These are phyloP conservation scores for Pocillopora damicornis DNA, from an alignment of 64 coral and sea anemone genomes.

Conservation along the genomic window DNA sequence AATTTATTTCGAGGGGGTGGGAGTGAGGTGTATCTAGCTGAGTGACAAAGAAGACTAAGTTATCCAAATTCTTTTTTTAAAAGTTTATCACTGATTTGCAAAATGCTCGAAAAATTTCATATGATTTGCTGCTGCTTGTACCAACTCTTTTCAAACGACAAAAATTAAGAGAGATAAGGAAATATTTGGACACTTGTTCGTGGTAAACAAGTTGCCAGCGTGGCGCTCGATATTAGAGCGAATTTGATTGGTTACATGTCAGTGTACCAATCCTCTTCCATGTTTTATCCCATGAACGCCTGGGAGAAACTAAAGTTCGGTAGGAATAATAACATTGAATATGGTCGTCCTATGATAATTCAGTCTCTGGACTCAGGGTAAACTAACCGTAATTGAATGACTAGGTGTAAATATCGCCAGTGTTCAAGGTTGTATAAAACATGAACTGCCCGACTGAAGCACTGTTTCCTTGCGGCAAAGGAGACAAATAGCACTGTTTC, in stretches of 20 bases:
- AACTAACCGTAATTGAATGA: background rate
- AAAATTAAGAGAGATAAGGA: background rate
- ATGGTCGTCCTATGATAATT: background rate
- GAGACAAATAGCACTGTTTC: background rate
- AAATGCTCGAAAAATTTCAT: background rate
- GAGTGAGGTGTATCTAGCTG: background rate
- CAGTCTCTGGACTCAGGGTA: background rate
- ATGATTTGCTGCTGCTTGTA: background rate
- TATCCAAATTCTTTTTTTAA: too few species aligned
- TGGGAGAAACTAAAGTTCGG: slow-evolving; percentile 35
- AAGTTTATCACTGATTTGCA: too few species aligned
- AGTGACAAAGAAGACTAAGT: background rate
- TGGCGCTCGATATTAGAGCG: slow-evolving; percentile 48
- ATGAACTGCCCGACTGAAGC: background rate
- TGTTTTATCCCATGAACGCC: slow-evolving; percentile 23
- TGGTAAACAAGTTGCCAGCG: slow-evolving; percentile 46
- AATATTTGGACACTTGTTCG: background rate
- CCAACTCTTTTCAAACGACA: background rate
- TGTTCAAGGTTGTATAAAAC: background rate
- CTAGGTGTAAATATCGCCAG: background rate
- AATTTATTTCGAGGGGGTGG: background rate
- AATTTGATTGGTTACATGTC: slow-evolving; percentile 41
- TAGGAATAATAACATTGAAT: background rate
- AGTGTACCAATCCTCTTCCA: slow-evolving; percentile 35
- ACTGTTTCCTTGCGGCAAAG: background rate